phyloP scores from a whole-genome alignment of 2,113 vertebrate genomes.

The Hemiprocne comata region DNA sequence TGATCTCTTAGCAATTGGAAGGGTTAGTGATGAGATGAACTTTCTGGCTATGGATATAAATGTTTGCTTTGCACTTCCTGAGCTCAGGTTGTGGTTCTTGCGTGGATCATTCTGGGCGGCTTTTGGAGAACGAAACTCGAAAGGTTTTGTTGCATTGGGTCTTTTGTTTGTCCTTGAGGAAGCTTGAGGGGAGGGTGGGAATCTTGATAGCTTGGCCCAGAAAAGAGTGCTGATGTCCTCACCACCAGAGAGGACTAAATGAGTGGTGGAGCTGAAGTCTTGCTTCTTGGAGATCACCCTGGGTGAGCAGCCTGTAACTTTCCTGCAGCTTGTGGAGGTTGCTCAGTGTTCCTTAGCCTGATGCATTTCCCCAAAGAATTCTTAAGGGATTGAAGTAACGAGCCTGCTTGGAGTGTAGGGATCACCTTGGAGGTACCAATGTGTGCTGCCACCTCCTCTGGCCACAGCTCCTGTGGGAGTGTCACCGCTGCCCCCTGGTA shows the following conservation, averaged over 20 bases:
- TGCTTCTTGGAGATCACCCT: not conserved
- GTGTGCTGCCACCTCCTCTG: not conserved
- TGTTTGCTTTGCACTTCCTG: not conserved
- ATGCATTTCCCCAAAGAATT: not conserved
- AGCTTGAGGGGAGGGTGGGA: not conserved
- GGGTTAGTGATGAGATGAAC: not conserved
- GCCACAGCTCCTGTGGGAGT: not conserved
- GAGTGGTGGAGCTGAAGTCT: not conserved
- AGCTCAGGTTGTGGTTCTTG: not conserved
- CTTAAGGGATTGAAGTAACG: not conserved
- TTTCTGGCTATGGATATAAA: not conserved
- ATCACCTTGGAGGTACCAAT: not conserved
- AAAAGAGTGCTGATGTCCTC: not conserved
- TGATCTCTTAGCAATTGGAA: not conserved
- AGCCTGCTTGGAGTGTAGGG: rapidly evolving
- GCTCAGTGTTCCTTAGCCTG: not conserved
- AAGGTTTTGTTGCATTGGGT: not conserved
- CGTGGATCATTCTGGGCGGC: not conserved
- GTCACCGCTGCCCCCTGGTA: not conserved
- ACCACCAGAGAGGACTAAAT: not conserved
- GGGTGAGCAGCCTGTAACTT: not conserved
- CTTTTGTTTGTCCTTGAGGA: not conserved
- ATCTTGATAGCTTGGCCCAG: not conserved
- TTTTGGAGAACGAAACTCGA: not conserved
- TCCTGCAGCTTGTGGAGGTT: not conserved